Evolutionary conservation across 2,888 invertebrate genomes (phyloP).

Genomic region (Temnothorax rugatulus): DNA sequence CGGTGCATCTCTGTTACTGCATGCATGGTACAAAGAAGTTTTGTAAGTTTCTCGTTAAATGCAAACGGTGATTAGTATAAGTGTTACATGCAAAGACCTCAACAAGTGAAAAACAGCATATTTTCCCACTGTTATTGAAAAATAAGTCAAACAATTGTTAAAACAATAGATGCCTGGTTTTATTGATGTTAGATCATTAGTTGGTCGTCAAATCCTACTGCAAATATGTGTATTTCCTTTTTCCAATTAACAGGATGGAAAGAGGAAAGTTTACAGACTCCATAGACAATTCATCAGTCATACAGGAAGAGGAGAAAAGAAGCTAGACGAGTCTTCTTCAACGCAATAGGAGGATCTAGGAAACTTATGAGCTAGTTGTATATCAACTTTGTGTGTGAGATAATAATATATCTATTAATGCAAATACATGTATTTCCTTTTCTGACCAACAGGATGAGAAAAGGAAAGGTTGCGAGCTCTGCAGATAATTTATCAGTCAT

Average conservation of each 20-base stretch:
- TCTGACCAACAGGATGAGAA: neutral
- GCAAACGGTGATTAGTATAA: neutral
- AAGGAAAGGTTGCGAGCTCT: neutral
- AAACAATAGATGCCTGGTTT: neutral
- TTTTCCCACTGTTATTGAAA: neutral
- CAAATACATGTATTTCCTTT: neutral
- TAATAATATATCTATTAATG: neutral
- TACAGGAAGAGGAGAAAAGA: neutral
- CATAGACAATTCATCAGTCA: neutral
- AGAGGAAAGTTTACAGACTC: neutral
- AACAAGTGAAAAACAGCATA: neutral
- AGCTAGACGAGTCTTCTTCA: neutral
- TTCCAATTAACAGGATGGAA: neutral
- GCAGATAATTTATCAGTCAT: neutral
- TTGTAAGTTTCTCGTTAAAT: slow-evolving; percentile 26
- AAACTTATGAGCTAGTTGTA: neutral
- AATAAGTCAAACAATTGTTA: neutral
- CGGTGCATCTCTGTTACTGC: slow-evolving; percentile 78
- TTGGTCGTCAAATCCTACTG: neutral
- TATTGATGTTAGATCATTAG: neutral
- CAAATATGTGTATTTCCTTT: neutral
- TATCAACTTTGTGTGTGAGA: neutral
- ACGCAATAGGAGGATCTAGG: too few species aligned
- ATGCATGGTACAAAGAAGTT: slow-evolving; percentile 47
- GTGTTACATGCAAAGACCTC: neutral